Base-by-base conservation (phyloP, 1,140 invertebrate species). In the Bombus difficillimus region DNA sequence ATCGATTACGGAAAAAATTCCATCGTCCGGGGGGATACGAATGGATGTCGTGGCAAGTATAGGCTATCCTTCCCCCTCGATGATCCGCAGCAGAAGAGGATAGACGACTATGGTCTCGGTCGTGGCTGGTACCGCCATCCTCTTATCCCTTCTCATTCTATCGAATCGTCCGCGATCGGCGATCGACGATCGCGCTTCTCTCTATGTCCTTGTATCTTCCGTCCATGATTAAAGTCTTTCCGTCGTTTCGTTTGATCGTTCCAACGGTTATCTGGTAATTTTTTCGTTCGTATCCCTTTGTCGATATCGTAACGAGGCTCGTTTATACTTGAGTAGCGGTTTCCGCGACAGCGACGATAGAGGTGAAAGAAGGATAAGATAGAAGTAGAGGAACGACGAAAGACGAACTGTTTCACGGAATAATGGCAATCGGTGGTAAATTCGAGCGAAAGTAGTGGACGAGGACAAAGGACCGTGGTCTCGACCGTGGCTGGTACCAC, bases 101-200 rank as follows among this genome's bases (percentile, higher is more conserved):
- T 85, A 78, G 91, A 91, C 89, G 78, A 79, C 90, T 80, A 83
- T 72, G 79, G 92, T 93, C 91, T 93, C 92, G 91, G 87, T 86
- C 91, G 93, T 93, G 92, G 93, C 92, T 94, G 93, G 93, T 93
- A 94, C 93, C 92, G 86, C 93, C 92, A 93, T 93, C 92, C 93
- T 94, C 93, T 92, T 94, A 91, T 92, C 91, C 93, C 93, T 93
- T 93, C 92, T 92, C 90, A 83, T 88, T 92, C 91, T 81, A 86
- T 82, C 74, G 89, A 85, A 90, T 83, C 88, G 90, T 88, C 86
- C 81, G 77, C 81, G 79, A 79, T 86, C 89, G 75, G 1, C 47
- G 47, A 53, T 88, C 71, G 80, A 88, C 71, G 80, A 88, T 88
- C 78, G 78, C 74, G 69, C 76, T 81, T 83, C 79, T 83, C 32